A percentile compares a stretch with the other conserved stretches of the same genome.
These are phyloP conservation scores for Poeciliopsis presidionis DNA, from an alignment of 2,797 vertebrate species.

Conservation along the genomic window DNA sequence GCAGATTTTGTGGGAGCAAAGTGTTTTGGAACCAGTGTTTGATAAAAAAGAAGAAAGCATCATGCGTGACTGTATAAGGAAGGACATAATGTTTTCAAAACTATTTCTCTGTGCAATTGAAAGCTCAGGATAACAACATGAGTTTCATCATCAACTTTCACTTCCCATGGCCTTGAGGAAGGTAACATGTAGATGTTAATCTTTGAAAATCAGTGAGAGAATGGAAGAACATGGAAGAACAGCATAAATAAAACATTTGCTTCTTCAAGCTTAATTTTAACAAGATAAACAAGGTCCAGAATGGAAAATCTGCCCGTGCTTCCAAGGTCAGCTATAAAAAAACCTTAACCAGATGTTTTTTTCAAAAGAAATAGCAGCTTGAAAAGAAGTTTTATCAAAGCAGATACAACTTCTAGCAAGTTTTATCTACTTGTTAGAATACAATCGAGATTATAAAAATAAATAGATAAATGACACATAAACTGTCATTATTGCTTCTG, in stretches of 20 bases:
- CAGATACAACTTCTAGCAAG: too few species aligned
- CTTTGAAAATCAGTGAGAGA: conserved; percentile 26
- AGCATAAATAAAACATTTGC: not conserved
- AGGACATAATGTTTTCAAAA: conserved; percentile 14
- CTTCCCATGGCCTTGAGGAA: conserved; percentile 63
- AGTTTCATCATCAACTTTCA: conserved; percentile 38
- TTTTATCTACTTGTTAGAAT: not conserved
- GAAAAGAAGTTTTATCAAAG: not conserved
- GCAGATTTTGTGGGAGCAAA: conserved; percentile 24
- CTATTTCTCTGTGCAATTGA: not conserved
- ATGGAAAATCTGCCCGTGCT: not conserved
- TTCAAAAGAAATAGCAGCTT: not conserved
- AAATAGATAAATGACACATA: not conserved
- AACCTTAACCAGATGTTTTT: not conserved
- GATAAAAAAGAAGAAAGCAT: conserved; percentile 2
- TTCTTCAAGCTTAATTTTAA: conserved; percentile 5
- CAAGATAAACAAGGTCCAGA: not conserved
- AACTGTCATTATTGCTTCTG: not conserved
- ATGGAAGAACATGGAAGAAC: conserved; percentile 9
- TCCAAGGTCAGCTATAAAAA: not conserved
- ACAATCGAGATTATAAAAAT: not conserved
- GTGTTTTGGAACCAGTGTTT: conserved; percentile 6
- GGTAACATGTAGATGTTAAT: conserved; percentile 39
- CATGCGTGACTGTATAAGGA: not conserved
- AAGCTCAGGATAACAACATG: conserved; percentile 13